Evolutionary conservation across 2,888 invertebrate genomes (phyloP), one percentile per base, ranked within the genome.

Genomic region (Eretmocerus hayati): DNA sequence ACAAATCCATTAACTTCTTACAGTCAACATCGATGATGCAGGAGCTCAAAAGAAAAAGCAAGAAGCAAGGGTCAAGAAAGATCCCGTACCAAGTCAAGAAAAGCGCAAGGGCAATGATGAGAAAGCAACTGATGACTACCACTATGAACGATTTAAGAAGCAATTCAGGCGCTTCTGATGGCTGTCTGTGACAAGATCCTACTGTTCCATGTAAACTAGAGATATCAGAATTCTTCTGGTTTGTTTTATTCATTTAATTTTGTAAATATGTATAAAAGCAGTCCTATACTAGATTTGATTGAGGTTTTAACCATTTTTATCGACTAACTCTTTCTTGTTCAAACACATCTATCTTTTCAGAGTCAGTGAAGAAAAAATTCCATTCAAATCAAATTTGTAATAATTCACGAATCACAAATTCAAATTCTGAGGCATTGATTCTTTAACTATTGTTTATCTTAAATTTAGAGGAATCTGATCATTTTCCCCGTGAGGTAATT

Each of bases 141-240:
- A 95, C 72, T 95, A 91, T 74, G 95, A 95, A 71, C 87, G 88
- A 67, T 96, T 96, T 69, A 92, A 92, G 65, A 95, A 94, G 72
- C 94, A 95, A 69, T 94, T 95, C 74, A 77, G 91, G 60, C 77
- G 92, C 74, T 91, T 88, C 72, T 87, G 74, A 76, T n/a, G n/a
- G n/a, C n/a, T n/a, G n/a, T n/a, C n/a, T n/a, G n/a, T n/a, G n/a
- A n/a, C n/a, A n/a, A n/a, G n/a, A n/a, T n/a, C n/a, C n/a, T n/a
- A n/a, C n/a, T n/a, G n/a, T n/a, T n/a, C n/a, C n/a, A n/a, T n/a
- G n/a, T n/a, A n/a, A n/a, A n/a, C n/a, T n/a, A n/a, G n/a, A n/a
- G n/a, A n/a, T n/a, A n/a, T n/a, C n/a, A n/a, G n/a, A n/a, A n/a
- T n/a, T n/a, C n/a, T n/a, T n/a, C n/a, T n/a, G n/a, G n/a, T n/a